Conservation (phyloP, 1,140 invertebrate genomes). For the Leptonema lineaticorne region DNA sequence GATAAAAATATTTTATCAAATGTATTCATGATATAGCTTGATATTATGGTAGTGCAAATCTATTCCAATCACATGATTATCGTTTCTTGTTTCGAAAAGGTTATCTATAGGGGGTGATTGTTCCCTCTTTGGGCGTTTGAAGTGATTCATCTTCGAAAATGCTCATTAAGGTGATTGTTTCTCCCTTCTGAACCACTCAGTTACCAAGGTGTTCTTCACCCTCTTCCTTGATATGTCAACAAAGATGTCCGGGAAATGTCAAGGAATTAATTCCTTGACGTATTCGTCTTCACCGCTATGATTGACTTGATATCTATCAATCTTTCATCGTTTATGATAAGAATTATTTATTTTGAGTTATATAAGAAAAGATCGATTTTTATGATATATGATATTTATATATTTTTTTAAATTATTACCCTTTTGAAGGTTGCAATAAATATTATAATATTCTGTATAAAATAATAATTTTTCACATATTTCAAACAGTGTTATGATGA, state of each 20-base stretch:
- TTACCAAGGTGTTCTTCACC: background rate
- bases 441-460: too few species aligned
- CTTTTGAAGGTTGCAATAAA: too few species aligned
- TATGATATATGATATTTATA: too few species aligned
- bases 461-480: too few species aligned
- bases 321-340: too few species aligned
- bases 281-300: constrained; percentile 1
- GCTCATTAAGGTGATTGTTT: constrained; percentile 26
- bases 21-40: too few species aligned
- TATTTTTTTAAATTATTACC: too few species aligned
- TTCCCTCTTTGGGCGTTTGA: constrained; percentile 3
- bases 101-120: constrained; percentile 7
- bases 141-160: constrained; percentile 23
- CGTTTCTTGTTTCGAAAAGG: background rate
- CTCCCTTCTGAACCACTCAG: constrained; percentile 13
- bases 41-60: background rate
- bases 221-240: constrained; percentile 16
- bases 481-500: too few species aligned
- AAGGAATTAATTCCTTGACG: constrained; percentile 13
- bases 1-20: too few species aligned
- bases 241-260: constrained; percentile 3
- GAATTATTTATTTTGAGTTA: too few species aligned
- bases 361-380: too few species aligned
- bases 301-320: constrained; percentile 11
- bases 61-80: constrained; percentile 1